Percentiles rank a stretch among this genome's conserved stretches.
These are phyloP conservation scores for Erithacus rubecula DNA, from an alignment of 2,797 vertebrate genomes.

Conservation along the genomic window DNA sequence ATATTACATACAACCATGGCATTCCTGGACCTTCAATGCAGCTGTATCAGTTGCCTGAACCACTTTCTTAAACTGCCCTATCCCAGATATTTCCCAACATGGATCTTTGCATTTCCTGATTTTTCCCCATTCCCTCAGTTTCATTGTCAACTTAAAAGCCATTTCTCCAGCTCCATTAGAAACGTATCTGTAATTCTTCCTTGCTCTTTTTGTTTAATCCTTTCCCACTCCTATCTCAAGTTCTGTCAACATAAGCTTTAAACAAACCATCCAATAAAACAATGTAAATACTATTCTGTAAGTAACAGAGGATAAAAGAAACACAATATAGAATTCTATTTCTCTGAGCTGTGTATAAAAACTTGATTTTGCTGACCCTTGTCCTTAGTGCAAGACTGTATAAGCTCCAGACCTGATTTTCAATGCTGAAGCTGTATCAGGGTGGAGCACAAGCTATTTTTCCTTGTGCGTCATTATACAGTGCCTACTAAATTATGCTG, in stretches of 20 bases:
- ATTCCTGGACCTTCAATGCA: background rate
- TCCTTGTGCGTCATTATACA: background rate
- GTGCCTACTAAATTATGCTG: background rate
- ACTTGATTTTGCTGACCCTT: background rate
- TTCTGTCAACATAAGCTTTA: background rate
- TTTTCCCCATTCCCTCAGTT: background rate
- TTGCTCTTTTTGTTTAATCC: background rate
- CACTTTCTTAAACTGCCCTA: background rate
- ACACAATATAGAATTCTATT: background rate
- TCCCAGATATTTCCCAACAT: background rate
- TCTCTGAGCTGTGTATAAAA: background rate
- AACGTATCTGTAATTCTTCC: background rate
- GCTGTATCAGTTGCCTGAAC: background rate
- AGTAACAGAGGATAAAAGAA: background rate
- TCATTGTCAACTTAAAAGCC: background rate
- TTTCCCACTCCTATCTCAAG: background rate
- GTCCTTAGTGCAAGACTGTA: background rate
- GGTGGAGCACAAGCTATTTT: background rate
- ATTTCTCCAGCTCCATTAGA: background rate
- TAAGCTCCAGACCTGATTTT: background rate
- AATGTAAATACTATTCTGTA: background rate
- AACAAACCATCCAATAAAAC: background rate
- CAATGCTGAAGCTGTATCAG: background rate
- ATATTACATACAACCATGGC: background rate
- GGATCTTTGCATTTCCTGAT: background rate